phyloP scores from a whole-genome alignment of 1,140 invertebrate genomes.

The Adoxophyes honmai region DNA sequence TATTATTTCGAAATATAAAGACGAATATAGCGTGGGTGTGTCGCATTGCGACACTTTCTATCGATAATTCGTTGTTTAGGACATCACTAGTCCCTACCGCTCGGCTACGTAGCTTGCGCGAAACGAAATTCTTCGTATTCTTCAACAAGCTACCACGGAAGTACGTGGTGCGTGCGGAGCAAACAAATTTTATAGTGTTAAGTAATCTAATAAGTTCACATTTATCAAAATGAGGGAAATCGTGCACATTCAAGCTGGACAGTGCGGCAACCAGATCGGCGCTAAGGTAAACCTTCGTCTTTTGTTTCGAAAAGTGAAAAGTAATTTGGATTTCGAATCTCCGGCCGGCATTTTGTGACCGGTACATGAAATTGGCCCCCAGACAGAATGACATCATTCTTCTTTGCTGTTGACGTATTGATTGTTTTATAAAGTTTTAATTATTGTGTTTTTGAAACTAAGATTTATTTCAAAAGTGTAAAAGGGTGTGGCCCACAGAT shows the following conservation, averaged over 20 bases:
- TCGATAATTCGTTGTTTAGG: constrained; percentile 38
- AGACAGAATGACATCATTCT: constrained; percentile 13
- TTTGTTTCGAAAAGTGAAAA: constrained; percentile 38
- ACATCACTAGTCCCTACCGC: constrained; percentile 42
- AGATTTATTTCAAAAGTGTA: background rate
- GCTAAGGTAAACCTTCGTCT: constrained; percentile 82
- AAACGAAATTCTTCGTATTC: constrained; percentile 51
- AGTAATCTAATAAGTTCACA: constrained; percentile 71
- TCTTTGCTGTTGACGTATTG: background rate
- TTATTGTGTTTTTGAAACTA: background rate
- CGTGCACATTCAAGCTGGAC: constrained; percentile 91
- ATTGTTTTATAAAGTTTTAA: background rate
- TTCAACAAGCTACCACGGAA: constrained; percentile 69
- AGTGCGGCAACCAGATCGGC: constrained; percentile 92
- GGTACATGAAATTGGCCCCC: constrained; percentile 3
- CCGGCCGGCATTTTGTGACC: constrained; percentile 72
- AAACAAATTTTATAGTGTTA: constrained; percentile 62
- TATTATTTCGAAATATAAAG: no score
- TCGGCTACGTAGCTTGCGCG: constrained; percentile 41
- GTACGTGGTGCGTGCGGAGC: constrained; percentile 73
- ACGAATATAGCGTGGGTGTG: constrained; percentile 23
- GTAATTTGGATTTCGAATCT: constrained; percentile 32
- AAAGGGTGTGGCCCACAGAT: background rate
- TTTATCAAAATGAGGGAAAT: constrained; percentile 91
- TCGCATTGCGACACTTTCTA: constrained; percentile 66